phyloP scores from a whole-genome alignment of 2,888 invertebrate genomes.

The Polymixis flavicincta region DNA sequence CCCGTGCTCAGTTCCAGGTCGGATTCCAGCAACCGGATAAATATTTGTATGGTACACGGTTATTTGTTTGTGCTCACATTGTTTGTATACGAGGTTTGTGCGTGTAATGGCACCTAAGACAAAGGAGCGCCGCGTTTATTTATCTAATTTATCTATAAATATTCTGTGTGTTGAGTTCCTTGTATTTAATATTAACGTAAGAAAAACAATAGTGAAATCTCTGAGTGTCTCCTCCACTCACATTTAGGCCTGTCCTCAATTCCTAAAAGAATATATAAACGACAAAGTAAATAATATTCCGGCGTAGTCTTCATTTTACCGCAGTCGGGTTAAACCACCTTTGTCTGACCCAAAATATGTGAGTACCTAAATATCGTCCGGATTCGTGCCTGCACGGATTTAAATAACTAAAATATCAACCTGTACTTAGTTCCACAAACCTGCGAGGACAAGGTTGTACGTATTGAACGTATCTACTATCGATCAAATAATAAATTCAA shows the following conservation, averaged over 20 bases:
- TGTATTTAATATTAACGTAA: constrained; percentile 36
- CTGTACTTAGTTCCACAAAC: constrained; percentile 54
- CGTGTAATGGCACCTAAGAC: constrained; percentile 46
- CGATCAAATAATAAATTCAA: constrained; percentile 72
- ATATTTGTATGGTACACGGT: constrained; percentile 46
- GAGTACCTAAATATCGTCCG: constrained; percentile 57
- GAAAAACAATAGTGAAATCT: constrained; percentile 31
- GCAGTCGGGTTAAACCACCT: constrained; percentile 47
- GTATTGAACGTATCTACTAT: constrained; percentile 65
- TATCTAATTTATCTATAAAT: constrained; percentile 48
- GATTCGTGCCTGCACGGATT: constrained; percentile 60
- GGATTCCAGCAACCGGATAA: constrained; percentile 41
- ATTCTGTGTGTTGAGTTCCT: constrained; percentile 23
- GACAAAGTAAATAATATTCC: constrained; percentile 43
- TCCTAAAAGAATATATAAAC: constrained; percentile 40
- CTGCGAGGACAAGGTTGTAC: constrained; percentile 54
- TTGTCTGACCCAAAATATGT: constrained; percentile 55
- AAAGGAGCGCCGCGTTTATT: constrained; percentile 42
- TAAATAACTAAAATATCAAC: constrained; percentile 62
- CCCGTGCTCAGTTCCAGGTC: constrained; percentile 21
- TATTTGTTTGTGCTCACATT: constrained; percentile 38
- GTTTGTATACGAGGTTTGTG: constrained; percentile 47
- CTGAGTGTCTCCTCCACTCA: constrained; percentile 5
- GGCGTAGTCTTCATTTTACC: constrained; percentile 46
- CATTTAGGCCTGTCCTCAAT: constrained; percentile 24